Evolutionary conservation across 2,113 vertebrate species (phyloP).

Genomic region (Xyliphius kryptos): DNA sequence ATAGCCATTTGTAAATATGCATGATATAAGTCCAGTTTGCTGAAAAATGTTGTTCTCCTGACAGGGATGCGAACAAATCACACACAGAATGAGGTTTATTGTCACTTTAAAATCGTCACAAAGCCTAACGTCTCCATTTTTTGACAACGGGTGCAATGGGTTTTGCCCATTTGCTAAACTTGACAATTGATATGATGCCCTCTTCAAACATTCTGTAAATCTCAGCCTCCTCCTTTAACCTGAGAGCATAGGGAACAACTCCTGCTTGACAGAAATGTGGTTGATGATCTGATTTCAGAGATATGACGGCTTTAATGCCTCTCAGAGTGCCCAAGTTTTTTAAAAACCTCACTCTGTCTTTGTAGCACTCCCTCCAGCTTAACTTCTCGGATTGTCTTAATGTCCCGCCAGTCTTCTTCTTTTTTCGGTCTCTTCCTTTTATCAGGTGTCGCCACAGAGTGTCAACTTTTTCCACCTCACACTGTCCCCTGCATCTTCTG

Average conservation of each 20-base stretch:
- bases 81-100: too few species aligned
- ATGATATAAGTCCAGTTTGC: too few species aligned
- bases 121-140: background rate
- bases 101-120: too few species aligned
- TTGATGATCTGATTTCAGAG: background rate
- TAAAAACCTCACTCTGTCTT: background rate
- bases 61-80: too few species aligned
- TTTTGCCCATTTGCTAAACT: background rate
- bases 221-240: background rate
- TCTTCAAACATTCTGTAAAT: background rate
- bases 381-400: background rate
- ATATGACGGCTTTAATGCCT: background rate
- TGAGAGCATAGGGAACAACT: too few species aligned
- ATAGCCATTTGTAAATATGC: too few species aligned
- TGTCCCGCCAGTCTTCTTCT: conserved; percentile 8
- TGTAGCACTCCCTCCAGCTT: too few species aligned
- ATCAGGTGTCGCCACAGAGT: too few species aligned
- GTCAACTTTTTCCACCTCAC: too few species aligned
- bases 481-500: too few species aligned
- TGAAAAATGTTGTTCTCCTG: too few species aligned
- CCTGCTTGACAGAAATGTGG: background rate
- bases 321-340: background rate
- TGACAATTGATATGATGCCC: background rate
- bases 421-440: too few species aligned
- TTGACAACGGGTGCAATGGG: background rate